A percentile compares a stretch with the other conserved stretches of the same genome.
Evolutionary conservation across 2,888 invertebrate genomes (phyloP).

Genomic region (Antheraea yamamai): DNA sequence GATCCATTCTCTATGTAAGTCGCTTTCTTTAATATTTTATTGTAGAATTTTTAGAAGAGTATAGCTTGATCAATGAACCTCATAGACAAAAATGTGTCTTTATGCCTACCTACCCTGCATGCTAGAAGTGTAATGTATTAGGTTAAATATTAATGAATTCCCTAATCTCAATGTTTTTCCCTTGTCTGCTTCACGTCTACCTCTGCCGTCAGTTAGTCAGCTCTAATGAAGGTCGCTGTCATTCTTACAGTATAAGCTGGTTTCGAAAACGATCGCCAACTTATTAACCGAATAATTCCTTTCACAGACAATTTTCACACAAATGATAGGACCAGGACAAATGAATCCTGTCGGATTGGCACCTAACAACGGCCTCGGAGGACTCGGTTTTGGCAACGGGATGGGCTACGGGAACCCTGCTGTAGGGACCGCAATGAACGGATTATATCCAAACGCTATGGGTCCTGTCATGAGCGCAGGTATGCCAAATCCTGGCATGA

Average conservation of each 20-base stretch:
- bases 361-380: background rate
- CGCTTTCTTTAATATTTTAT: no score
- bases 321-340: conserved; percentile 4
- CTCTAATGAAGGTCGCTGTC: no score
- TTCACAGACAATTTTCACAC: conserved; percentile 14
- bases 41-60: no score
- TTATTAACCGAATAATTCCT: background rate
- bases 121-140: no score
- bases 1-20: no score
- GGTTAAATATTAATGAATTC: no score
- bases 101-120: no score
- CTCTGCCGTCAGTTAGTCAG: no score
- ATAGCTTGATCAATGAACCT: no score
- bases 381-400: conserved; percentile 5
- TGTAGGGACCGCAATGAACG: conserved; percentile 13
- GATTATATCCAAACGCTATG: conserved; percentile 14
- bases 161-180: no score
- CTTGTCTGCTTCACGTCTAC: no score
- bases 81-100: no score
- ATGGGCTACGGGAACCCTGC: conserved; percentile 6
- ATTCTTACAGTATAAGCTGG: background rate
- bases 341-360: conserved; percentile 7
- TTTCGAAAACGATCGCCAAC: background rate
- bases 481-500: background rate
- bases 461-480: conserved; percentile 10